Conservation (phyloP, 2,797 vertebrate species). For the Netta rufina region DNA sequence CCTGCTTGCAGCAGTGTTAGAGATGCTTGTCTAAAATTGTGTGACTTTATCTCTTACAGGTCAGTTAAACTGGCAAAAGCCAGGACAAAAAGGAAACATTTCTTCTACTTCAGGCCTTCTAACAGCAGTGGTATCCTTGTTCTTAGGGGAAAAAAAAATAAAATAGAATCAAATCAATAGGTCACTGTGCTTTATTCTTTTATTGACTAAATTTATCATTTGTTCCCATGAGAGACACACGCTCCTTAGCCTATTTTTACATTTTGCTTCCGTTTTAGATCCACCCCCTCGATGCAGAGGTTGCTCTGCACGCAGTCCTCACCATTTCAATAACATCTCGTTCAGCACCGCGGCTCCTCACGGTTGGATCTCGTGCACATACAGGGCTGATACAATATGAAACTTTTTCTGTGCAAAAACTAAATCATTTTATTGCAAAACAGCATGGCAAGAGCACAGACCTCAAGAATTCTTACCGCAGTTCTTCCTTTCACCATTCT, state of each 20-base stretch:
- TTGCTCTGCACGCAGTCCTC: not conserved
- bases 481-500: not conserved
- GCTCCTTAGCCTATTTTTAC: constrained; percentile 39
- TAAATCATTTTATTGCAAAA: not conserved
- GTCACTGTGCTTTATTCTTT: not conserved
- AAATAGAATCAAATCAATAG: constrained; percentile 11
- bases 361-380: fast-evolving
- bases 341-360: not conserved
- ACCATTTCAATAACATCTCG: constrained; percentile 1
- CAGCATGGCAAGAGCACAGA: not conserved
- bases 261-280: constrained; percentile 36
- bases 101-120: not conserved
- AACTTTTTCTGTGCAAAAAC: not conserved
- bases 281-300: constrained; percentile 47
- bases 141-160: not conserved
- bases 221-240: constrained; percentile 12
- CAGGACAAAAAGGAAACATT: not conserved
- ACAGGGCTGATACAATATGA: not conserved
- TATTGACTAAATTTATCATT: constrained; percentile 27
- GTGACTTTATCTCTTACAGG: not conserved
- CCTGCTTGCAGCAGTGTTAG: not conserved
- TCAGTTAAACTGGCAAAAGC: not conserved
- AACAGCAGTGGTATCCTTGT: not conserved
- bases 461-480: not conserved
- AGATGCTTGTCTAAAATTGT: not conserved